phyloP scores from a whole-genome alignment of 2,888 invertebrate genomes.

The Polydrusus pterygomalis region DNA sequence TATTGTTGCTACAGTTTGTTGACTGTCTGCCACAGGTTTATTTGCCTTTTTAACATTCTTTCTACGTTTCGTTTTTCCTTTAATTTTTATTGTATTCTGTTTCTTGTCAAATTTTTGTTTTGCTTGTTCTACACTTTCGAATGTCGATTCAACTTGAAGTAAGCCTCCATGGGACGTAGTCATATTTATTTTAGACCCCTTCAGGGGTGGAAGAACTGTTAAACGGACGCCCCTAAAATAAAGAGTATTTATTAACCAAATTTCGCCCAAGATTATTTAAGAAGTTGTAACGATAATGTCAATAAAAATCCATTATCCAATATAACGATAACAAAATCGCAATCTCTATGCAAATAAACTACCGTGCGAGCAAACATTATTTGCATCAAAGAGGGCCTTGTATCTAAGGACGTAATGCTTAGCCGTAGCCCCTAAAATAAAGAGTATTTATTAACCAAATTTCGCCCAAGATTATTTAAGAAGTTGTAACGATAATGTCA shows the following conservation, averaged over 20 bases:
- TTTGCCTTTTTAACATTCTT: slow-evolving; percentile 42
- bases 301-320: too few relatives aligned
- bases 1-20: slow-evolving; percentile 20
- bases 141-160: slow-evolving; percentile 83
- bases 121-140: slow-evolving; percentile 81
- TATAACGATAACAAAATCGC: too few relatives aligned
- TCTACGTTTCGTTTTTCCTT: slow-evolving; percentile 55
- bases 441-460: too few relatives aligned
- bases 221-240: slow-evolving; percentile 70
- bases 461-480: too few relatives aligned
- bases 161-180: slow-evolving; percentile 84
- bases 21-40: slow-evolving; percentile 8
- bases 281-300: too few relatives aligned
- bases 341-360: too few relatives aligned
- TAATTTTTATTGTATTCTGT: slow-evolving; percentile 61
- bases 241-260: too few relatives aligned
- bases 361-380: too few relatives aligned
- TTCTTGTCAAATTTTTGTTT: slow-evolving; percentile 71
- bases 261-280: too few relatives aligned
- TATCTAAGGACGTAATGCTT: too few relatives aligned
- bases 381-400: too few relatives aligned
- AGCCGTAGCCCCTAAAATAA: slow-evolving; percentile 62
- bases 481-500: too few relatives aligned
- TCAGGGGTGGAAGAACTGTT: slow-evolving; percentile 82
- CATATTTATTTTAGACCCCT: slow-evolving; percentile 78